Percentiles rank a stretch among this genome's conserved stretches.
Conservation (phyloP, 2,888 invertebrate genomes). For the Lordiphosa andalusiaca region DNA sequence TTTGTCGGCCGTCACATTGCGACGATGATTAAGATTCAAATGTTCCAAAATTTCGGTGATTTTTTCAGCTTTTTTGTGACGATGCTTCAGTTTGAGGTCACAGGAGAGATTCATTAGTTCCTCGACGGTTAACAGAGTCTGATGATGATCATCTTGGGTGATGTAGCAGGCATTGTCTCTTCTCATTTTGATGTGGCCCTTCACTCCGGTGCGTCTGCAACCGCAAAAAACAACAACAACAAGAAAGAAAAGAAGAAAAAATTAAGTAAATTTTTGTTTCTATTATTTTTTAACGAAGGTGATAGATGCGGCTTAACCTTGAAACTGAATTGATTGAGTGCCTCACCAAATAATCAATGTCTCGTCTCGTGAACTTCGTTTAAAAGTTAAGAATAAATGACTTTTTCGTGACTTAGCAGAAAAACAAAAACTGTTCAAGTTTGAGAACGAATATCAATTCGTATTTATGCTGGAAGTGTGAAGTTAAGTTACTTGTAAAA, state of each 20-base stretch:
- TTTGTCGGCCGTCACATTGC: constrained; percentile 80
- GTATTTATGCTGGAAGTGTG: constrained; percentile 2
- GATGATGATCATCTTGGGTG: constrained; percentile 88
- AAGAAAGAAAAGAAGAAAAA: no score
- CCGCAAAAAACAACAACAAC: no score
- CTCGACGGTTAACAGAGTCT: constrained; percentile 86
- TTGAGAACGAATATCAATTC: constrained; percentile 8
- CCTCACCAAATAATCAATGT: constrained; percentile 11
- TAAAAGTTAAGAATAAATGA: constrained; percentile 17
- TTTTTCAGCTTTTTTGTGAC: constrained; percentile 63
- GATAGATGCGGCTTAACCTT: constrained; percentile 25
- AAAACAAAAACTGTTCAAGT: constrained; percentile 9
- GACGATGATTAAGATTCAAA: constrained; percentile 78
- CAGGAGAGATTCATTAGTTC: constrained; percentile 91
- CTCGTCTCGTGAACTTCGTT: constrained; percentile 8
- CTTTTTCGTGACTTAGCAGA: constrained; percentile 19
- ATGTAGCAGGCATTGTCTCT: constrained; percentile 90
- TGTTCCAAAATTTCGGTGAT: constrained; percentile 77
- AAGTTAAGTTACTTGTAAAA: background rate
- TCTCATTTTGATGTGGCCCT: constrained; percentile 86
- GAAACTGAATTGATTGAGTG: constrained; percentile 8
- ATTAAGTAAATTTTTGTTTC: background rate
- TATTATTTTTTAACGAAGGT: constrained; percentile 1
- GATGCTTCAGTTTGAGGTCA: constrained; percentile 84
- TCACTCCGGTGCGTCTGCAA: constrained; percentile 84